Percentiles rank a stretch among this genome's conserved stretches.
Evolutionary conservation across 2,113 vertebrate genomes (phyloP).

Genomic region (Erpornis zantholeuca): DNA sequence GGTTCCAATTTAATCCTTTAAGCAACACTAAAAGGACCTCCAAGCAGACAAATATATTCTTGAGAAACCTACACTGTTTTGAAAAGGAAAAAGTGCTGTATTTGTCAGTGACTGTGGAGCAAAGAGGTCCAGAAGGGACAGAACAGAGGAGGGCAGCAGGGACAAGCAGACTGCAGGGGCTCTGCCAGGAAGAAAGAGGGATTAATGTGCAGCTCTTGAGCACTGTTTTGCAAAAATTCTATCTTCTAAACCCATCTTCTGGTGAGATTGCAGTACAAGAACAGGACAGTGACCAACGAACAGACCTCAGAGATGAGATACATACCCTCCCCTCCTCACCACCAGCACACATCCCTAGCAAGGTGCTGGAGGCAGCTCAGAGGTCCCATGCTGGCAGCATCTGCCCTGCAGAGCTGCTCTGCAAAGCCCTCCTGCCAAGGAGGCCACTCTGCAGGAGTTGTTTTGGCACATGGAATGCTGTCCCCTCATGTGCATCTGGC

Average conservation of each 20-base stretch:
- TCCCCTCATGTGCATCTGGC: neutral
- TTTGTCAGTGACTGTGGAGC: neutral
- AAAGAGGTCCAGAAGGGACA: neutral
- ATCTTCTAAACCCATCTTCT: neutral
- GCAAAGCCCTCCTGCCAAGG: neutral
- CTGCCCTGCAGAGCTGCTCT: neutral
- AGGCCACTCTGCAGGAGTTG: neutral
- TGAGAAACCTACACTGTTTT: neutral
- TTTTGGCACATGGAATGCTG: neutral
- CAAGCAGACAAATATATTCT: neutral
- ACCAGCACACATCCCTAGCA: accelerated
- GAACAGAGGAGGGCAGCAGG: neutral
- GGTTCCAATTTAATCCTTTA: neutral
- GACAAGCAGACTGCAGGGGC: neutral
- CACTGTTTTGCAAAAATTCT: neutral
- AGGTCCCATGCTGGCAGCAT: neutral
- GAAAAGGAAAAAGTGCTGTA: neutral
- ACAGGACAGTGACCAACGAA: neutral
- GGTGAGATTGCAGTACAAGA: neutral
- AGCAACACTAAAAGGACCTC: neutral
- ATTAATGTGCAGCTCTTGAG: neutral
- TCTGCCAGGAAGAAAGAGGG: neutral
- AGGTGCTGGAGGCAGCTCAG: neutral
- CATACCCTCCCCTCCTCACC: neutral
- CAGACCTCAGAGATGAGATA: neutral